Evolutionary conservation across 2,797 vertebrate genomes (phyloP).

Genomic region (Mus minutoides): DNA sequence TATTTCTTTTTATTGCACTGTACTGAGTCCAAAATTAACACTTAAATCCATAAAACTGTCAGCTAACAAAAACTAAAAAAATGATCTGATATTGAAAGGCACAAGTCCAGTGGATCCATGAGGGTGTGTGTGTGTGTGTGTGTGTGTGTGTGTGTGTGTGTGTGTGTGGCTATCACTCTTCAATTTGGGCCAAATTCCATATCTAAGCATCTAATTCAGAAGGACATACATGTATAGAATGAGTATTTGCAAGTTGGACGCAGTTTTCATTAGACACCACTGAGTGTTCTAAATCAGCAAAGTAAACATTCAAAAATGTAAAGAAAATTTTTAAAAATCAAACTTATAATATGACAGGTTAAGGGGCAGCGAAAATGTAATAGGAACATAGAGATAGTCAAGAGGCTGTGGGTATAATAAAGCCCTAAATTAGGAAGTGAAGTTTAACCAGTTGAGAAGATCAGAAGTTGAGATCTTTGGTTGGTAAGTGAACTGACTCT

Average conservation of each 20-base stretch:
- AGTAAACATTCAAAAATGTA: background rate
- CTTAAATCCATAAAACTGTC: slow-evolving; percentile 12
- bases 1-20: background rate
- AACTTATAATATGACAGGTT: background rate
- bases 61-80: background rate
- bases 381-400: background rate
- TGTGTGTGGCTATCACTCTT: slow-evolving; percentile 34
- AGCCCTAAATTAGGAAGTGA: background rate
- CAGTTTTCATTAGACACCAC: background rate
- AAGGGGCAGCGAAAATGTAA: background rate
- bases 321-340: background rate
- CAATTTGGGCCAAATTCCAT: background rate
- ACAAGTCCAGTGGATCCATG: background rate
- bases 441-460: background rate
- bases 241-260: background rate
- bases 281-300: background rate
- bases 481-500: background rate
- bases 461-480: background rate
- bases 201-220: background rate
- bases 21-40: background rate
- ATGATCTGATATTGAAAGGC: background rate
- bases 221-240: background rate
- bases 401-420: background rate
- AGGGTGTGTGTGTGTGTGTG: background rate
- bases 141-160: background rate